These are phyloP conservation scores for Diaprepes abbreviatus DNA, from an alignment of 2,888 invertebrate species.

Conservation along the genomic window DNA sequence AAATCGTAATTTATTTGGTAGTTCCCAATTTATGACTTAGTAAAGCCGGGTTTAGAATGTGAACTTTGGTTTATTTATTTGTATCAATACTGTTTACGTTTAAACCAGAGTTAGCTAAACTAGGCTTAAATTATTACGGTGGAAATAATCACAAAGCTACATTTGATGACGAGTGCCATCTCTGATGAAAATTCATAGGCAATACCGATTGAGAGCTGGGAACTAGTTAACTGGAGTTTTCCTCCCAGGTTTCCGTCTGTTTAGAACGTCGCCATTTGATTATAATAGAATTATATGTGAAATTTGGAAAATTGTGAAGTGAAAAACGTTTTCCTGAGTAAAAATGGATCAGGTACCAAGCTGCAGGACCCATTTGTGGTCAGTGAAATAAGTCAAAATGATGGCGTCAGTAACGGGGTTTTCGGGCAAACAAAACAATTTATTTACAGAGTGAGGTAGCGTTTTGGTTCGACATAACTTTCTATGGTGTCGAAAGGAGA, in stretches of 20 bases:
- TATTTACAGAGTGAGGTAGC: constrained; percentile 47
- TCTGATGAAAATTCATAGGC: constrained; percentile 20
- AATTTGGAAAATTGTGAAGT: constrained; percentile 61
- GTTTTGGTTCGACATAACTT: constrained; percentile 20
- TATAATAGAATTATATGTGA: constrained; percentile 60
- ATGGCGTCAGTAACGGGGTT: constrained; percentile 60
- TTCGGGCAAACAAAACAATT: constrained; percentile 49
- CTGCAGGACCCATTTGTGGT: constrained; percentile 52
- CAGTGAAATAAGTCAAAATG: constrained; percentile 54
- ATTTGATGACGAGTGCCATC: constrained; percentile 32
- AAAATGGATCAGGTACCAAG: constrained; percentile 48
- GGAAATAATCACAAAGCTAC: no score
- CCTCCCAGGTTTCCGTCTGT: constrained; percentile 67
- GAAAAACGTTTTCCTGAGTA: constrained; percentile 49
- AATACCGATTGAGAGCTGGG: constrained; percentile 49
- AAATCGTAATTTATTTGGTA: no score
- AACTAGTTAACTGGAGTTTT: constrained; percentile 67
- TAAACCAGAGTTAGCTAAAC: no score
- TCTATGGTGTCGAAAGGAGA: constrained; percentile 21
- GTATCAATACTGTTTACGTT: no score
- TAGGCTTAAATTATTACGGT: no score
- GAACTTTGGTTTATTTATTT: no score
- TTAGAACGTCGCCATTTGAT: constrained; percentile 68
- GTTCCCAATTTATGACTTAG: no score
- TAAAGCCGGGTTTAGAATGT: no score